A percentile compares a stretch with the other conserved stretches of the same genome.
Conservation (phyloP, 2,888 invertebrate genomes). For the Piscicola geometra region DNA sequence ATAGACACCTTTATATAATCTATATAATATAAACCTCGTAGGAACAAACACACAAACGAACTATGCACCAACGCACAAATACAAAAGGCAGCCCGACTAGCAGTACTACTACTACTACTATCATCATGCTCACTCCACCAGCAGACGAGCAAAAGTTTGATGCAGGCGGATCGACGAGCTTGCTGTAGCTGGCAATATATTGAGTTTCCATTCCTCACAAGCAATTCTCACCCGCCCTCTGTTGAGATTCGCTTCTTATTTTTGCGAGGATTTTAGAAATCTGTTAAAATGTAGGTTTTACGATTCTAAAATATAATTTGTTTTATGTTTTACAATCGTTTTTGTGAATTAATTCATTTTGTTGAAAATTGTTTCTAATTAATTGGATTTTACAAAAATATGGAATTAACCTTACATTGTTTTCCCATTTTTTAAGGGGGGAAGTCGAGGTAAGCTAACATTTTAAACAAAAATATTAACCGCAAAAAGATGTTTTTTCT, state of each 20-base stretch:
- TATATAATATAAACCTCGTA: no score
- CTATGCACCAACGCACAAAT: background rate
- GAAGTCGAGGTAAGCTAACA: no score
- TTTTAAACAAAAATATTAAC: no score
- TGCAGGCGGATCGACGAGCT: background rate
- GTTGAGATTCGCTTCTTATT: background rate
- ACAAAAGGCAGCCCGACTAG: background rate
- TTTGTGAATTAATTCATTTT: background rate
- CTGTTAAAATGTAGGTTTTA: background rate
- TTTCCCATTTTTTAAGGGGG: no score
- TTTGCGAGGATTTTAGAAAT: background rate
- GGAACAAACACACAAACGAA: background rate
- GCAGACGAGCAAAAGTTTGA: constrained; percentile 10
- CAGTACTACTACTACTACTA: background rate
- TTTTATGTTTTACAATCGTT: background rate
- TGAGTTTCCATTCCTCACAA: background rate
- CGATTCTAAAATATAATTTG: background rate
- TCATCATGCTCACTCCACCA: background rate
- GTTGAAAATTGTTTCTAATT: no score
- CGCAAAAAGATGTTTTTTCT: no score
- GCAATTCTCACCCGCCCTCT: background rate
- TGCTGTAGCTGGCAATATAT: background rate
- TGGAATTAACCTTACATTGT: no score
- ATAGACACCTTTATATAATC: no score
- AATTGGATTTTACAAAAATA: no score